Base-by-base conservation (phyloP, 2,888 invertebrate genomes). In the Leptothorax acervorum region DNA sequence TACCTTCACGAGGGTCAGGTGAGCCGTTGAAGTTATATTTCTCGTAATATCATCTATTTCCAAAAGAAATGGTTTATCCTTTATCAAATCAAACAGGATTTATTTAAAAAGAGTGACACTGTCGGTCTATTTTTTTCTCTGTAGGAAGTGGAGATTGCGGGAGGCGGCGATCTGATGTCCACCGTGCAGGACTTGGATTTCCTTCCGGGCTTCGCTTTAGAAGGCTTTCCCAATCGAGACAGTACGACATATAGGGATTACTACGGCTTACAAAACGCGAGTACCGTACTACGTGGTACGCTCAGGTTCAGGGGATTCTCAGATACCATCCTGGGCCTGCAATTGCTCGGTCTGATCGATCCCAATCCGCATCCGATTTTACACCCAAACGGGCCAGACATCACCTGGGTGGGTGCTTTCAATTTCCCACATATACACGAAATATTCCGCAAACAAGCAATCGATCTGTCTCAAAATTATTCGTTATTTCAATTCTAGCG, bases 151-250 rank as follows among this genome's bases (percentile, higher is more conserved):
- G 98, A 99, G 94, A 97, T 99, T 18, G 96, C 97, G 0, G 97
- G 97, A 42, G 99, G 99, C 4, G 99, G 99, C 1, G 97, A 97
- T 85, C 95, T 99, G 55, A 97, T 99, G 97, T 97, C 98, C 0
- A 96, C 97, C 9, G 97, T 97, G 0, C 96, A 97, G 65, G 96
- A 96, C 0, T 95, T 99, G 76, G 97, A 98, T 93, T 99, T 99
- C 95, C 95, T 99, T 79, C 99, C 99, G 0, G 99, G 99, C 0
- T 99, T 99, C 93, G 98, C 98, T 18, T 96, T 99, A 78, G 99
- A 99, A 95, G 99, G 99, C 0, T 99, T 98, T 93, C 99, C 99
- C 0, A 99, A 99, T 95, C 96, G 99, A 84, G 99, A 99, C 94
- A 99, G 99, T 81, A 98, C 98, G 0, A 96, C 97, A 57, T 99